Conservation (phyloP, 2,888 invertebrate species). For the Asteroscopus sphinx region DNA sequence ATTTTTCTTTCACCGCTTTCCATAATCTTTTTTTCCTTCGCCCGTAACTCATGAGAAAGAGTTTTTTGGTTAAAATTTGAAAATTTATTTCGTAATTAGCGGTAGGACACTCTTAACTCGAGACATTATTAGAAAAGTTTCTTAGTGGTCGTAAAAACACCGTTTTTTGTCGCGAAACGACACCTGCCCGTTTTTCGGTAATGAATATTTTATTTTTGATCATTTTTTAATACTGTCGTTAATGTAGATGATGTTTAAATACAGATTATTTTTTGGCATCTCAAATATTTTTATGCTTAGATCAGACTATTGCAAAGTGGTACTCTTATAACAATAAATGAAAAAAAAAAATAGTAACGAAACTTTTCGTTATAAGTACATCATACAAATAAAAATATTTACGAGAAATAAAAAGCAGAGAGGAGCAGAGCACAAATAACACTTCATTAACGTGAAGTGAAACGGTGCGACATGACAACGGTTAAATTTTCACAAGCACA, state of each 20-base stretch:
- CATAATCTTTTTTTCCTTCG: conserved; percentile 71
- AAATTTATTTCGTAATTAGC: conserved; percentile 89
- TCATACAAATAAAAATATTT: not conserved
- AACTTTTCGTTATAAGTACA: too few species aligned
- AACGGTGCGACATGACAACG: conserved; percentile 74
- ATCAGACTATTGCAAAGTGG: not conserved
- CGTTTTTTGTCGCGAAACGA: conserved; percentile 72
- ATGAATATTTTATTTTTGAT: conserved; percentile 56
- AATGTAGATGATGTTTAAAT: conserved; percentile 17
- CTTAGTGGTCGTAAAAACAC: conserved; percentile 83
- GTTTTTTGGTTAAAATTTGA: conserved; percentile 86
- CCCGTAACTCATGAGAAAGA: conserved; percentile 78
- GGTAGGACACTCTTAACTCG: conserved; percentile 78
- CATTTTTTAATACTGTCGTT: conserved; percentile 45
- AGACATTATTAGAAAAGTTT: conserved; percentile 89
- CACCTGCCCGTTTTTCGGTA: conserved; percentile 72
- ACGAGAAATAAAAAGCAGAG: conserved; percentile 33
- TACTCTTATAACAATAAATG: not conserved
- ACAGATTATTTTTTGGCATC: not conserved
- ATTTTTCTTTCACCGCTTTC: conserved; percentile 58
- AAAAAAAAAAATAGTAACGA: not conserved
- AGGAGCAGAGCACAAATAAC: conserved; percentile 50
- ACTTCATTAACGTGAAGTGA: conserved; percentile 65
- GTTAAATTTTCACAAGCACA: conserved; percentile 85
- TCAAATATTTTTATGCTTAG: too few species aligned